These are phyloP conservation scores for Thalpophila matura DNA, from an alignment of 2,888 invertebrate species.

Conservation along the genomic window DNA sequence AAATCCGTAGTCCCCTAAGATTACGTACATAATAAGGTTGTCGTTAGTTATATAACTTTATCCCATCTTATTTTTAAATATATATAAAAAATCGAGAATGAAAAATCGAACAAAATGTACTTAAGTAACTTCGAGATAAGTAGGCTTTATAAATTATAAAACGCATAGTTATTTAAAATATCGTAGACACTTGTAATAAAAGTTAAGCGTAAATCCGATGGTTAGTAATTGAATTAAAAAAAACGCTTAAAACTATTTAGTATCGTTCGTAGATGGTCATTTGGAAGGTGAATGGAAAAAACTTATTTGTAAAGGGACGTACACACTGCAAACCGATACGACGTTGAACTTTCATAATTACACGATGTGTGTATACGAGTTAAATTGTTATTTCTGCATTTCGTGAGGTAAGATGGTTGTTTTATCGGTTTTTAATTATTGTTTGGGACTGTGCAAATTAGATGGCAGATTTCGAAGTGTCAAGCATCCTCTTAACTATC, in stretches of 20 bases:
- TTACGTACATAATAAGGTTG: slow-evolving; percentile 84
- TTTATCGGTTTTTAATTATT: slow-evolving; percentile 72
- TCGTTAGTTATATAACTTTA: slow-evolving; percentile 85
- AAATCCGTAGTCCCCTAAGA: slow-evolving; percentile 77
- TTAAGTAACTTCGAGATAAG: slow-evolving; percentile 89
- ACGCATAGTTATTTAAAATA: slow-evolving; percentile 86
- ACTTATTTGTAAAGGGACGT: slow-evolving; percentile 69
- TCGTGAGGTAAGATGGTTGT: slow-evolving; percentile 71
- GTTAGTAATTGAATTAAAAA: slow-evolving; percentile 84
- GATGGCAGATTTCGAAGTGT: slow-evolving; percentile 65
- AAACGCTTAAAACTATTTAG: slow-evolving; percentile 86
- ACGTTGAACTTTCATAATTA: slow-evolving; percentile 52
- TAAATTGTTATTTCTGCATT: slow-evolving; percentile 82
- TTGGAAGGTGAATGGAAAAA: slow-evolving; percentile 60
- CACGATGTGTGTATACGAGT: slow-evolving; percentile 85
- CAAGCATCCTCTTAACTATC: slow-evolving; percentile 68
- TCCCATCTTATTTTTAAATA: slow-evolving; percentile 82
- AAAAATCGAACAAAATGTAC: slow-evolving; percentile 90
- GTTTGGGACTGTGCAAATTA: slow-evolving; percentile 82
- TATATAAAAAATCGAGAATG: slow-evolving; percentile 78
- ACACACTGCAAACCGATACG: slow-evolving; percentile 68
- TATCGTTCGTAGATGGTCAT: slow-evolving; percentile 77
- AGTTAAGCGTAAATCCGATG: slow-evolving; percentile 82
- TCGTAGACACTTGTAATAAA: slow-evolving; percentile 85
- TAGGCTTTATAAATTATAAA: slow-evolving; percentile 90